These are phyloP conservation scores for Drosophila repletoides DNA, from an alignment of 1,140 invertebrate species.

Conservation along the genomic window DNA sequence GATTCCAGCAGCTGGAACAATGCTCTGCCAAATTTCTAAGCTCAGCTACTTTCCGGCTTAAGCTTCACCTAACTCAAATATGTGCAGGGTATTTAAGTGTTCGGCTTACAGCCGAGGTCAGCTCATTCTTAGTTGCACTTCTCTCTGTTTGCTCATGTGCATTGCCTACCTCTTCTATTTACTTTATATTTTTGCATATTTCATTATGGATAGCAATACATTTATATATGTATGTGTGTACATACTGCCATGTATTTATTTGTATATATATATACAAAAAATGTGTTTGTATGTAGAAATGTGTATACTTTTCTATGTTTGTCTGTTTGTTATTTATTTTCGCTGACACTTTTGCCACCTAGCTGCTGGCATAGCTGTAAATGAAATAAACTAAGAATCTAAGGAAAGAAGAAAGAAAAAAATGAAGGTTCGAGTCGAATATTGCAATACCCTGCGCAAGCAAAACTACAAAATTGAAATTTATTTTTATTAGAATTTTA, in stretches of 20 bases:
- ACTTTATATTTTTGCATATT: constrained; percentile 59
- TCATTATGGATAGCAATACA: constrained; percentile 37
- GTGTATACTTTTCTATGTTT: constrained; percentile 3
- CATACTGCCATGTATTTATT: background rate
- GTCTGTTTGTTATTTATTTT: constrained; percentile 15
- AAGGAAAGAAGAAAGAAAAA: background rate
- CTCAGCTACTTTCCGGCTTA: too few relatives aligned
- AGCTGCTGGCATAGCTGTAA: constrained; percentile 19
- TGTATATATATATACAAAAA: background rate
- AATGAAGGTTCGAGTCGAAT: constrained; percentile 3
- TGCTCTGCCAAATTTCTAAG: too few relatives aligned
- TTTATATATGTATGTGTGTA: background rate
- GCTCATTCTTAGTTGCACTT: background rate
- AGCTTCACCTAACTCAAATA: too few relatives aligned
- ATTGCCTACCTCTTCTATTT: constrained; percentile 36
- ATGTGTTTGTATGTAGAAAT: background rate
- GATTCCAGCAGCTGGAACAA: too few relatives aligned
- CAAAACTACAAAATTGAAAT: too few relatives aligned
- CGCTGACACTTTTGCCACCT: constrained; percentile 33
- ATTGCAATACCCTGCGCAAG: constrained; percentile 10
- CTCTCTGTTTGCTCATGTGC: constrained; percentile 34
- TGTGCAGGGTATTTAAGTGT: too few relatives aligned
- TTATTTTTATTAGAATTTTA: too few relatives aligned
- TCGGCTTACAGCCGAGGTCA: too few relatives aligned
- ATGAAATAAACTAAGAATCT: constrained; percentile 16